phyloP scores from a whole-genome alignment of 2,888 invertebrate genomes.

The Cyrtodaria siliqua region DNA sequence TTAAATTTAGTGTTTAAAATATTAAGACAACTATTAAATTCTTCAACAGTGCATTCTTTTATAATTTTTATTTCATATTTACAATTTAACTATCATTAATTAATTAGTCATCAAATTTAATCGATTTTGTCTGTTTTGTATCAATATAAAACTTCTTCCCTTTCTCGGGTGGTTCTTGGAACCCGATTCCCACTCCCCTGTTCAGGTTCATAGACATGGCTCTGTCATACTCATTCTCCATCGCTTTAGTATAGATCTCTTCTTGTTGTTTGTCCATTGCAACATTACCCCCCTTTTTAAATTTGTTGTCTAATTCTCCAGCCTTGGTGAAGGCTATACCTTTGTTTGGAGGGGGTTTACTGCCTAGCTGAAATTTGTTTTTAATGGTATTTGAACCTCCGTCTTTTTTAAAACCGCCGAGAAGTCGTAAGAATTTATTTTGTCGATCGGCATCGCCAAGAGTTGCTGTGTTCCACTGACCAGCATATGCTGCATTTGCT shows the following conservation, averaged over 20 bases:
- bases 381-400: constrained; percentile 22
- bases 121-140: constrained; percentile 68
- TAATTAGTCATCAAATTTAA: constrained; percentile 75
- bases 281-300: constrained; percentile 39
- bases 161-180: constrained; percentile 69
- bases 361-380: constrained; percentile 30
- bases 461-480: constrained; percentile 74
- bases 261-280: constrained; percentile 70
- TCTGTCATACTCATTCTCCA: constrained; percentile 74
- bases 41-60: too few relatives aligned
- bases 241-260: constrained; percentile 58
- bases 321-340: background rate
- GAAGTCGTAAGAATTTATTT: constrained; percentile 75
- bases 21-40: too few relatives aligned
- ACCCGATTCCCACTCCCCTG: constrained; percentile 76
- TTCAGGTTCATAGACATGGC: constrained; percentile 72
- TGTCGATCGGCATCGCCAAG: constrained; percentile 71
- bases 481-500: too few relatives aligned
- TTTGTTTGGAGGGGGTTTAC: background rate
- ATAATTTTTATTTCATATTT: too few relatives aligned
- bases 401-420: constrained; percentile 76
- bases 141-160: constrained; percentile 80
- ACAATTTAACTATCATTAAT: too few relatives aligned
- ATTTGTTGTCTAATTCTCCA: background rate
- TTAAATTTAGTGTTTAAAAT: too few relatives aligned